Conservation (phyloP, 2,113 vertebrate genomes). For the Steatornis caripensis region DNA sequence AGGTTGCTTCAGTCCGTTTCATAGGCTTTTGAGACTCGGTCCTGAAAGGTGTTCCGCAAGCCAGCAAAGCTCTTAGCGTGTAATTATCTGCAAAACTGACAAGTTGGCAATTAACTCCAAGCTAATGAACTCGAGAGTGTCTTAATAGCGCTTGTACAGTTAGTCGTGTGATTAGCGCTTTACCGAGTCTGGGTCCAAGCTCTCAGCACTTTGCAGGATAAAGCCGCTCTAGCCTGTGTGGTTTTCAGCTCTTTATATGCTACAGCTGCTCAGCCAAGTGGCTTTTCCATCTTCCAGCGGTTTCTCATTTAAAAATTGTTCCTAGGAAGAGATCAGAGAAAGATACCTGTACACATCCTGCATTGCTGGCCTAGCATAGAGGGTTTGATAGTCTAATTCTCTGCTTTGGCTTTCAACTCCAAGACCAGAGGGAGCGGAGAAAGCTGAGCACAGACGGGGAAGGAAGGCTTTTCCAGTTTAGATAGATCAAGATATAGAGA, state of each 20-base stretch:
- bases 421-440: neutral
- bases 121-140: neutral
- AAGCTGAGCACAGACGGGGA: neutral
- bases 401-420: neutral
- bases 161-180: neutral
- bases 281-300: neutral
- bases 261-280: neutral
- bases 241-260: neutral
- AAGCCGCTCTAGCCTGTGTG: neutral
- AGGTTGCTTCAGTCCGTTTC: neutral
- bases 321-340: neutral
- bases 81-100: neutral
- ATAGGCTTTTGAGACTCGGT: neutral
- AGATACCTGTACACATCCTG: neutral
- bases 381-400: neutral
- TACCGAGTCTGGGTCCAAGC: neutral
- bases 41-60: neutral
- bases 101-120: neutral
- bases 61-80: neutral
- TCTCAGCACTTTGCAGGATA: neutral
- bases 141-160: neutral
- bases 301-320: neutral
- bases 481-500: neutral
- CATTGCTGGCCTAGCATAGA: neutral
- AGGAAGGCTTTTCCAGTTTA: neutral